Evolutionary conservation across 1,140 invertebrate species (phyloP).

Genomic region (Zaprionus taronus): DNA sequence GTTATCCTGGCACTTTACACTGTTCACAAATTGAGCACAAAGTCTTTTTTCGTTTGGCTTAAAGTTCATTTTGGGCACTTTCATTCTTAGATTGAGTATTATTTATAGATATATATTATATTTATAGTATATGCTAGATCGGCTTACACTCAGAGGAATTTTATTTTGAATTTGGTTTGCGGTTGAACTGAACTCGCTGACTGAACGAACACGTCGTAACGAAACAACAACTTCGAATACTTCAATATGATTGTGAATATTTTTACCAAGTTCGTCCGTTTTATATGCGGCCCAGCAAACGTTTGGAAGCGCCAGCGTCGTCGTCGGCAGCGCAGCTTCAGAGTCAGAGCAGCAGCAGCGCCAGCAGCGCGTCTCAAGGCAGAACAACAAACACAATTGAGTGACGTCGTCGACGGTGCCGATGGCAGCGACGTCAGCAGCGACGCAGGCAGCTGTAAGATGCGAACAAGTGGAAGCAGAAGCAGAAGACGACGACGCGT

Average conservation of each 20-base stretch:
- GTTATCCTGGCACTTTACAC: constrained; percentile 27
- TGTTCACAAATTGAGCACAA: constrained; percentile 8
- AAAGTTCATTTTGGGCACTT: constrained; percentile 26
- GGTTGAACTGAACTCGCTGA: constrained; percentile 30
- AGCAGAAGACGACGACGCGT: constrained; percentile 40
- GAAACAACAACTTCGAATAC: constrained; percentile 65
- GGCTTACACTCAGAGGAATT: constrained; percentile 23
- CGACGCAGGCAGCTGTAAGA: constrained; percentile 47
- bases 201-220: constrained; percentile 61
- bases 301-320: constrained; percentile 37
- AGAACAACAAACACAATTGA: constrained; percentile 38
- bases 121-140: not conserved
- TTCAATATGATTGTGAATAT: constrained; percentile 81
- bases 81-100: not conserved
- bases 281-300: constrained; percentile 72
- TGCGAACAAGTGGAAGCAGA: constrained; percentile 69
- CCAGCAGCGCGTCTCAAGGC: constrained; percentile 39
- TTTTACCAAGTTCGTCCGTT: constrained; percentile 73
- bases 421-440: constrained; percentile 22
- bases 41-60: constrained; percentile 17
- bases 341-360: constrained; percentile 18
- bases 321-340: constrained; percentile 43
- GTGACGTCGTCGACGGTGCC: constrained; percentile 12
- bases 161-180: constrained; percentile 18
- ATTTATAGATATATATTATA: constrained; percentile 11